Evolutionary conservation across 2,888 invertebrate genomes (phyloP).

Genomic region (Nephrocerus scutellatus): DNA sequence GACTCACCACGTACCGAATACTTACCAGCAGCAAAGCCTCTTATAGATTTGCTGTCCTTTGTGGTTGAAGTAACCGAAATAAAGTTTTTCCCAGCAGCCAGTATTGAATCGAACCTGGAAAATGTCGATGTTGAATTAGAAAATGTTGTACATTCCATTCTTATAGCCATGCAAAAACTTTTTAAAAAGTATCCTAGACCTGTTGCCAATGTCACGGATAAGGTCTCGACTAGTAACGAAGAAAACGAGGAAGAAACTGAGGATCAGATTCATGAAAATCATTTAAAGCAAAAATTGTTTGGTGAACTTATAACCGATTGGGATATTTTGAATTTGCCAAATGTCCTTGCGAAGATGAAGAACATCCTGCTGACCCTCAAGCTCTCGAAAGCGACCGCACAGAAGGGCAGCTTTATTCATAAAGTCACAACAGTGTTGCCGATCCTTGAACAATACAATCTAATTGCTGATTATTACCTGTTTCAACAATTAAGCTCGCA

Average conservation of each 20-base stretch:
- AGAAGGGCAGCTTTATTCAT: conserved; percentile 27
- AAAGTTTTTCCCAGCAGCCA: neutral
- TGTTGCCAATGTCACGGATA: conserved; percentile 11
- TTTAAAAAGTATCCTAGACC: conserved; percentile 49
- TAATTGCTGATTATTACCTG: conserved; percentile 71
- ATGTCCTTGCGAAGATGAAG: conserved; percentile 43
- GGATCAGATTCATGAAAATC: conserved; percentile 54
- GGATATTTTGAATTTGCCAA: conserved; percentile 53
- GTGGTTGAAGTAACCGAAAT: conserved; percentile 14
- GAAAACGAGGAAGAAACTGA: conserved; percentile 22
- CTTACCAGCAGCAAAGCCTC: conserved; percentile 35
- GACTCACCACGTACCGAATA: conserved; percentile 21
- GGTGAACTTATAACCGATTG: conserved; percentile 59
- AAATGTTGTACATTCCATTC: conserved; percentile 49
- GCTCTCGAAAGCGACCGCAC: conserved; percentile 41
- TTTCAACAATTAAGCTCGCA: conserved; percentile 72
- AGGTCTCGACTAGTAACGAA: neutral
- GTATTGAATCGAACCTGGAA: conserved; percentile 15
- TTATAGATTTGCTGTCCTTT: conserved; percentile 27
- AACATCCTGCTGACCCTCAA: conserved; percentile 48
- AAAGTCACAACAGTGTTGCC: conserved; percentile 50
- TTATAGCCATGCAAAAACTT: conserved; percentile 55
- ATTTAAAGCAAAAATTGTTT: conserved; percentile 60
- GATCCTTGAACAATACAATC: conserved; percentile 67
- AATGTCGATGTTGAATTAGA: conserved; percentile 46